Evolutionary conservation across 2,888 invertebrate species (phyloP).

Genomic region (Aphrophora alni): DNA sequence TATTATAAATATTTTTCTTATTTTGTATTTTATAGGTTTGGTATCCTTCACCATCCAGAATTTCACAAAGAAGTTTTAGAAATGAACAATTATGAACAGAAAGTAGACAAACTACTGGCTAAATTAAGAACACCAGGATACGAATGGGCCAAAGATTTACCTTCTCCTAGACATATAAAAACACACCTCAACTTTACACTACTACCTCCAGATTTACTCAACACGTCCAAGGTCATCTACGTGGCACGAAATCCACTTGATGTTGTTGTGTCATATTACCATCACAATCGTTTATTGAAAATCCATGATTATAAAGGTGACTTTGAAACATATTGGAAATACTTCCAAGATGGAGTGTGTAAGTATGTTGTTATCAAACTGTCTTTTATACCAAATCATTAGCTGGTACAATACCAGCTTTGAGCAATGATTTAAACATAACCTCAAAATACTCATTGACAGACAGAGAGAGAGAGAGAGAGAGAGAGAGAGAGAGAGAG

Average conservation of each 20-base stretch:
- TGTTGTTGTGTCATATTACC: conserved; percentile 82
- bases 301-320: conserved; percentile 74
- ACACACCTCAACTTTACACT: conserved; percentile 80
- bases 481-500: neutral
- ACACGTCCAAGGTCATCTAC: conserved; percentile 71
- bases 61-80: conserved; percentile 43
- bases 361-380: conserved; percentile 53
- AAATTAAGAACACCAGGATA: conserved; percentile 43
- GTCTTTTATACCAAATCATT: no score
- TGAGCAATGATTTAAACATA: no score
- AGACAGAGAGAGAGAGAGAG: neutral
- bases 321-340: conserved; percentile 73
- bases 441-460: no score
- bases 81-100: conserved; percentile 40
- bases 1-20: no score
- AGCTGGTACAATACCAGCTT: no score
- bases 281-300: conserved; percentile 72
- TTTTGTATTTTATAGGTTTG: conserved; percentile 63
- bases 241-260: conserved; percentile 87
- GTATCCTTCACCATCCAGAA: conserved; percentile 53
- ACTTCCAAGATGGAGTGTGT: conserved; percentile 64
- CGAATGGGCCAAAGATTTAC: conserved; percentile 31
- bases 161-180: conserved; percentile 45
- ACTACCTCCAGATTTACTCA: conserved; percentile 67
- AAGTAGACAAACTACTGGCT: conserved; percentile 33